Conservation (phyloP, 2,113 vertebrate species). For the Psophia crepitans region DNA sequence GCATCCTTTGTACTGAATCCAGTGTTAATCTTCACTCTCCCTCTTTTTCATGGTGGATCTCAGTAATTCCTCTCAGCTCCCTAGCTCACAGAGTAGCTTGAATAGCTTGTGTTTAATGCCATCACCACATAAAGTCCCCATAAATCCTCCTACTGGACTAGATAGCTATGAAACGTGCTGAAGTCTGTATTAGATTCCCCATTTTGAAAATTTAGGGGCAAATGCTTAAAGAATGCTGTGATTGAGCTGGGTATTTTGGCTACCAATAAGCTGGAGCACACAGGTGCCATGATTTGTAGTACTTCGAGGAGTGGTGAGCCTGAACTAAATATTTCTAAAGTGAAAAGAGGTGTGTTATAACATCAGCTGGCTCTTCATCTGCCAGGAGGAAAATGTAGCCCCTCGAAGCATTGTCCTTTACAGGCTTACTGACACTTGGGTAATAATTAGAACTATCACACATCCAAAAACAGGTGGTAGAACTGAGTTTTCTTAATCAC, state of each 20-base stretch:
- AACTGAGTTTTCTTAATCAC: not conserved
- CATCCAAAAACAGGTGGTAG: not conserved
- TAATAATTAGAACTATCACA: not conserved
- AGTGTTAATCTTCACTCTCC: not conserved
- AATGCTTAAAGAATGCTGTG: not conserved
- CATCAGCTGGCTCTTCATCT: not conserved
- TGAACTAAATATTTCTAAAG: not conserved
- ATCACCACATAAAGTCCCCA: not conserved
- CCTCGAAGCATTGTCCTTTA: not conserved
- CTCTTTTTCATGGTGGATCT: not conserved
- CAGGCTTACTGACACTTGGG: not conserved
- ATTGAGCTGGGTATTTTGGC: not conserved
- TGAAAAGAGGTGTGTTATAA: not conserved
- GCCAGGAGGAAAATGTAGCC: not conserved
- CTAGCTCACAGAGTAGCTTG: not conserved
- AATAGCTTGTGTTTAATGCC: not conserved
- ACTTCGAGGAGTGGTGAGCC: not conserved
- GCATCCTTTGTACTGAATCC: not conserved
- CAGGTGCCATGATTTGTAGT: not conserved
- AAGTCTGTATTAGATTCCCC: not conserved
- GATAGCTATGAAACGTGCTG: not conserved
- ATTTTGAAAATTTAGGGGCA: constrained; percentile 13
- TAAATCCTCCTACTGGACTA: not conserved
- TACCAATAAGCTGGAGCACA: not conserved
- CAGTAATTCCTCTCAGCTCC: not conserved